phyloP scores from a whole-genome alignment of 1,140 invertebrate genomes.

The Drosophila arawakana region DNA sequence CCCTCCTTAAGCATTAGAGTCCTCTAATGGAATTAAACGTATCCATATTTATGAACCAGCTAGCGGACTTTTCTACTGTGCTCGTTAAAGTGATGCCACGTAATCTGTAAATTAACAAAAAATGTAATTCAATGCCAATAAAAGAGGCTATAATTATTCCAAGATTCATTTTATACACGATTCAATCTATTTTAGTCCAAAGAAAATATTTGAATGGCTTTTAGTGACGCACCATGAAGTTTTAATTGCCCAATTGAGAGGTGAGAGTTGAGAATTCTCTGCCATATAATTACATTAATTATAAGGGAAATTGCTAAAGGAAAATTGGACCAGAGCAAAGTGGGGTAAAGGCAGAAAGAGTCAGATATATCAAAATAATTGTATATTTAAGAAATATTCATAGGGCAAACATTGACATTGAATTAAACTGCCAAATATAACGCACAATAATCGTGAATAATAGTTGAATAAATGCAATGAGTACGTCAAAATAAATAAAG shows the following conservation, averaged over 20 bases:
- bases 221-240: slow-evolving; percentile 16
- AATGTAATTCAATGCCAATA: slow-evolving; percentile 5
- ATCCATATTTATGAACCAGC: slow-evolving; percentile 6
- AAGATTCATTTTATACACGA: too few species aligned
- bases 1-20: not conserved
- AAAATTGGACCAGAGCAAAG: not conserved
- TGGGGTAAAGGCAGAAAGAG: not conserved
- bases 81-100: slow-evolving; percentile 7
- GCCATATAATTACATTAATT: too few species aligned
- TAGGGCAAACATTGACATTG: slow-evolving; percentile 73
- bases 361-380: slow-evolving; percentile 1
- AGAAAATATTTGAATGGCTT: too few species aligned
- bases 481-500: slow-evolving; percentile 43
- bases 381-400: slow-evolving; percentile 22
- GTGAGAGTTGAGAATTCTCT: slow-evolving; percentile 20
- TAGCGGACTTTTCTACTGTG: not conserved
- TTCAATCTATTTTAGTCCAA: not conserved
- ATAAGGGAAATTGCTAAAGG: not conserved
- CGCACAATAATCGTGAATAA: slow-evolving; percentile 47
- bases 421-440: slow-evolving; percentile 68
- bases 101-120: not conserved
- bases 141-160: slow-evolving; percentile 2
- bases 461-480: slow-evolving; percentile 39
- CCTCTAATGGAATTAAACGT: slow-evolving; percentile 9
- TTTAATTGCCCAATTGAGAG: slow-evolving; percentile 20